Evolutionary conservation across 2,113 vertebrate species (phyloP), one percentile per base, ranked within the genome.

Genomic region (Gallinago undulata): DNA sequence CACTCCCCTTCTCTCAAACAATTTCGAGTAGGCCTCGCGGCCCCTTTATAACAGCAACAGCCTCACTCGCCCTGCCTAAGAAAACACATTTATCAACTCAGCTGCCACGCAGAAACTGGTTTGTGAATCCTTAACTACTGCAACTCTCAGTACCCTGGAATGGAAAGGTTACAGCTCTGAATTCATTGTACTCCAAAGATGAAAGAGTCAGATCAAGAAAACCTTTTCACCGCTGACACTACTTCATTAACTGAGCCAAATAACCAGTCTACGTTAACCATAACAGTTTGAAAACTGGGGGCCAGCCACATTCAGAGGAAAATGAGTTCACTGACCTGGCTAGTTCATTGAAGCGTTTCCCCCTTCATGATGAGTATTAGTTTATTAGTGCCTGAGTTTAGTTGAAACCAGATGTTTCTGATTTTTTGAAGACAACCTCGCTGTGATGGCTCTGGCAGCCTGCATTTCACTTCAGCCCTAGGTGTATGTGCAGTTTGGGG

Each of bases 371-470:
- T 53, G 60, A 89, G 56, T n/a, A 90, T 89, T 78, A 90, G 56
- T 87, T 94, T 93, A 87, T 93, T 96, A 90, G 72, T 59, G 79
- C 75, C 59, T 64, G 56, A 51, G 35, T 76, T 93, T 93, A 96
- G 86, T 47, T 84, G 66, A 84, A 95, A 89, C 83, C 95, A 96
- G 86, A 93, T 95, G 95, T 90, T 96, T 62, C 86, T 90, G 60
- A 73, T 81, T 77, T 86, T 88, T 63, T 48, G 28, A 93, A 78
- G 96, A 95, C 56, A 92, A 47, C 27, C 30, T 93, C 3, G 0
- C 33, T 23, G 13, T 24, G 60, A 64, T 90, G 64, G 39, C 63
- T 80, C 84, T 63, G 76, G 56, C 76, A 93, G 57, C 28, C 60
- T 43, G 5, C 24, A 30, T 53, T 84, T 69, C 64, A 55, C 47